Percentiles rank a stretch among this genome's conserved stretches.
These are phyloP conservation scores for Augiades crinisus DNA, from an alignment of 2,888 invertebrate species.

Conservation along the genomic window DNA sequence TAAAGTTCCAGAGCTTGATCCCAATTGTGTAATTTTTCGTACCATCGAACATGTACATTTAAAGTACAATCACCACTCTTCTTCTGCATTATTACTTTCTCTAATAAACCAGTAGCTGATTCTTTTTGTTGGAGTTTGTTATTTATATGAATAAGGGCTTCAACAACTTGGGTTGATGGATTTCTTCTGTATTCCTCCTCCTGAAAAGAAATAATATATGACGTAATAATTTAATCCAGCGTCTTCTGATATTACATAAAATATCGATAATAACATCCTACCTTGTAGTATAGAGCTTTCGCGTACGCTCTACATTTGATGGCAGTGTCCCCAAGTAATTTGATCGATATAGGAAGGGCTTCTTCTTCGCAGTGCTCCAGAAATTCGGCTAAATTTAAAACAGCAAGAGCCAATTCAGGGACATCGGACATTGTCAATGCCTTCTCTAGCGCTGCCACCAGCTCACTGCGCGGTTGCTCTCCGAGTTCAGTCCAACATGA, in stretches of 20 bases:
- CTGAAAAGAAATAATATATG: slow-evolving; percentile 50
- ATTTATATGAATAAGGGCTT: slow-evolving; percentile 96
- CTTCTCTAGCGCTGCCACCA: slow-evolving; percentile 91
- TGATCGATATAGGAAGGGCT: slow-evolving; percentile 93
- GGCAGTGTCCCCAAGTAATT: slow-evolving; percentile 94
- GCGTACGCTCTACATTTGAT: slow-evolving; percentile 93
- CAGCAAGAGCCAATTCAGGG: slow-evolving; percentile 96
- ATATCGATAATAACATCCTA: slow-evolving; percentile 38
- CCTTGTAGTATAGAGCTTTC: slow-evolving; percentile 84
- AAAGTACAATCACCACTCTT: slow-evolving; percentile 82
- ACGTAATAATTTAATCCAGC: neutral
- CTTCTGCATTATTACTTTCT: slow-evolving; percentile 91
- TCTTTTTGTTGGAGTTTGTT: slow-evolving; percentile 99
- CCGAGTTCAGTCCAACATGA: slow-evolving; percentile 99
- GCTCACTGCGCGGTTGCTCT: slow-evolving; percentile 89
- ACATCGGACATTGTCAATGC: slow-evolving; percentile 95
- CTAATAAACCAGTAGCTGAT: slow-evolving; percentile 95
- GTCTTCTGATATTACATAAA: neutral
- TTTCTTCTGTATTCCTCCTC: slow-evolving; percentile 94
- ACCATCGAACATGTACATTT: slow-evolving; percentile 91
- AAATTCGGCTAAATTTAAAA: slow-evolving; percentile 98
- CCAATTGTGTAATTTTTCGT: slow-evolving; percentile 99
- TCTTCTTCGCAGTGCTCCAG: slow-evolving; percentile 99
- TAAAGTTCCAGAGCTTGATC: slow-evolving; percentile 96
- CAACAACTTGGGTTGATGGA: slow-evolving; percentile 89